Base-by-base conservation (phyloP, 1,140 invertebrate genomes). In the Colletes gigas region DNA sequence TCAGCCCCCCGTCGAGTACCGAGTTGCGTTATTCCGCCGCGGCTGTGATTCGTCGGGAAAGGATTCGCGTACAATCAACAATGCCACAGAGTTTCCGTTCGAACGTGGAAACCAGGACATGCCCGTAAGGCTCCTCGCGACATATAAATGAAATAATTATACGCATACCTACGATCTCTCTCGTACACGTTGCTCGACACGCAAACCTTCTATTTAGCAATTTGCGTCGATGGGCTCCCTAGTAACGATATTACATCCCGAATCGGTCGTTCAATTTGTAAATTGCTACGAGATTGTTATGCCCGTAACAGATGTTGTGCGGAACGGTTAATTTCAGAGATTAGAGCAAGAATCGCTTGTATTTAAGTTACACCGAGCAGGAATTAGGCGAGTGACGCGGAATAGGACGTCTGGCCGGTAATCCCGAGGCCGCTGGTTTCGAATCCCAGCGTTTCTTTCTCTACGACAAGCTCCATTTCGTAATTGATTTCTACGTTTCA, bases 221-320 rank as follows among this genome's bases (percentile, higher is more conserved):
- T 77, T 30, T 68, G 41, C 63, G n/a, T 69, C 44, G 5, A 41
- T 60, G n/a, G 39, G 21, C 50, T 47, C 12, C n/a, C 54, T 44
- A 44, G 50, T 14, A n/a, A 10, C 63, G 39, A 30, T 76, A 67
- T 57, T 67, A 67, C 21, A 19, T 9, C 7, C 8, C 4, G 39
- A 67, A 52, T 67, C 73, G 50, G 21, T 3, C 30, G 47, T 21
- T 55, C 73, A 47, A 75, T 75, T 57, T 47, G n/a, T 44, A 67
- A 76, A 57, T 55, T 66, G 67, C 44, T 0, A n/a, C 7, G 41
- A 72, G 17, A 65, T 21, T 41, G 8, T 19, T 14, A 30, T 6
- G n/a, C 15, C 14, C n/a, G 19, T 59, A 9, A 44, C 44, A 44
- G 44, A 9, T 44, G 5, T 44, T 44, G 44, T 9, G 44, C 44